phyloP scores from a whole-genome alignment of 2,888 invertebrate genomes.

The Dyspetes luteomarginatus region DNA sequence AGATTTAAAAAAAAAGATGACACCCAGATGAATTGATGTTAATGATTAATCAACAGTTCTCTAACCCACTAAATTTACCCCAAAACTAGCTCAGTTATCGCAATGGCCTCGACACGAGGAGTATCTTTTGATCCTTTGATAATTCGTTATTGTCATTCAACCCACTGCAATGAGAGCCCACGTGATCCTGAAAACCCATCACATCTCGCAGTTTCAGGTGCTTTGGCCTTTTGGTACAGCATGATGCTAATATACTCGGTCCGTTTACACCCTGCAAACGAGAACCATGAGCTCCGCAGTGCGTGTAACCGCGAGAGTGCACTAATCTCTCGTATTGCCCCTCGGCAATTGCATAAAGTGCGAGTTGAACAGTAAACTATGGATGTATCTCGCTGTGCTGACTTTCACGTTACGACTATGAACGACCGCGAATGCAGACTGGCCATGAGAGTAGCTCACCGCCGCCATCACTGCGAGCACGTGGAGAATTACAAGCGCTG shows the following conservation, averaged over 20 bases:
- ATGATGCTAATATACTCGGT: constrained; percentile 24
- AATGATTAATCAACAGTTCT: too few relatives aligned
- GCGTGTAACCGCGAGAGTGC: constrained; percentile 19
- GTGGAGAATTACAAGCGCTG: constrained; percentile 25
- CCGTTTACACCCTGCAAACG: constrained; percentile 30
- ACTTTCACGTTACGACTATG: constrained; percentile 49
- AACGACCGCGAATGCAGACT: constrained; percentile 51
- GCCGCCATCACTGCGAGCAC: constrained; percentile 6
- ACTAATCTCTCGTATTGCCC: constrained; percentile 2
- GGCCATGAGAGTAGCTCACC: constrained; percentile 36
- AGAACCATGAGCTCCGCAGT: constrained; percentile 9
- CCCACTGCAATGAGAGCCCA: background rate
- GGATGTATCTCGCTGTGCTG: constrained; percentile 18
- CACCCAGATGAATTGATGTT: too few relatives aligned
- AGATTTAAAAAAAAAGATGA: too few relatives aligned
- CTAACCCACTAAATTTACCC: too few relatives aligned
- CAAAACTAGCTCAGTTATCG: too few relatives aligned
- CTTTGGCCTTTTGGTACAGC: constrained; percentile 4
- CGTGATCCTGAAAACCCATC: background rate
- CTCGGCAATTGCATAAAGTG: constrained; percentile 9
- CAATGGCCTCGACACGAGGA: background rate
- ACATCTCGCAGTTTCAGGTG: constrained; percentile 2
- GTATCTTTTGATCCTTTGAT: background rate
- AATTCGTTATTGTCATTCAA: background rate
- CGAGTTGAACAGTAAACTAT: constrained; percentile 14